Percentiles rank a stretch among this genome's conserved stretches.
Evolutionary conservation across 2,113 vertebrate genomes (phyloP).

Genomic region (Labeo catla): DNA sequence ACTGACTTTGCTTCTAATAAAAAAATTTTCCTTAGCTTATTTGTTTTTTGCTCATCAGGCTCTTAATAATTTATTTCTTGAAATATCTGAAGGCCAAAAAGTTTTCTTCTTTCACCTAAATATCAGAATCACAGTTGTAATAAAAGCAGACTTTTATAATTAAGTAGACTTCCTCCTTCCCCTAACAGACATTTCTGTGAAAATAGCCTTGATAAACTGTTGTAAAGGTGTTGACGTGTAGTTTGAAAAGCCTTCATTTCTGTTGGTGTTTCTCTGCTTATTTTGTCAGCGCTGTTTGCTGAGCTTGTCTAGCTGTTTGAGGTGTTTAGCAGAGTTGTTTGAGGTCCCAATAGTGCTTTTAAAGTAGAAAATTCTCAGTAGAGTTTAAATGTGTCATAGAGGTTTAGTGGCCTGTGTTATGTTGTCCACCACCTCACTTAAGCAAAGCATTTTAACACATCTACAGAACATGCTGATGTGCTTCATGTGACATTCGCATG

Average conservation of each 20-base stretch:
- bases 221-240: neutral
- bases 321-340: conserved; percentile 26
- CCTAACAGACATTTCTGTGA: neutral
- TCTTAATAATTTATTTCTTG: neutral
- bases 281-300: neutral
- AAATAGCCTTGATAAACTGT: neutral
- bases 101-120: neutral
- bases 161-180: neutral
- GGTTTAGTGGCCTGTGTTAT: neutral
- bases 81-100: neutral
- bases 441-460: neutral
- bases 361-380: neutral
- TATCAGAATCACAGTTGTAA: neutral
- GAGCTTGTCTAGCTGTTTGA: neutral
- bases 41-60: neutral
- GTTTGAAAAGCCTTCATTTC: neutral
- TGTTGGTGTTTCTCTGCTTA: neutral
- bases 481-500: neutral
- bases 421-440: neutral
- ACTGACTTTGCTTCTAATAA: neutral
- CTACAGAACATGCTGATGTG: neutral
- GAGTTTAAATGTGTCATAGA: neutral
- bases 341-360: neutral
- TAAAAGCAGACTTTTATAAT: neutral
- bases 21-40: neutral